Evolutionary conservation across 2,113 vertebrate genomes (phyloP).

Genomic region (Muntiacus muntjak): DNA sequence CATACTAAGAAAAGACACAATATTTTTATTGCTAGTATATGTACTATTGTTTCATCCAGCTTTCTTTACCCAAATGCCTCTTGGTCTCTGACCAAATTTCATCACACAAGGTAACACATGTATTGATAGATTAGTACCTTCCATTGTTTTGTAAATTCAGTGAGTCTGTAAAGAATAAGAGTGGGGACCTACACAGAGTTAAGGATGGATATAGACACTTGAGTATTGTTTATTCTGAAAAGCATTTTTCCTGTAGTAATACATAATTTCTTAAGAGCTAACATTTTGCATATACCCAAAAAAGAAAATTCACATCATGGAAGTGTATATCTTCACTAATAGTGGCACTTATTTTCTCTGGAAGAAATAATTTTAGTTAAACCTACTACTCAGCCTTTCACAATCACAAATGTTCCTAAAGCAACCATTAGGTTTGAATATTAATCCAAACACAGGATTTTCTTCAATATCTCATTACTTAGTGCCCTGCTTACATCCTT

Average conservation of each 20-base stretch:
- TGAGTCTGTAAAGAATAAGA: background rate
- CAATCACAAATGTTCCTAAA: background rate
- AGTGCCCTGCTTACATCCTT: background rate
- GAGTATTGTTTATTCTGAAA: background rate
- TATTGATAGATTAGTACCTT: background rate
- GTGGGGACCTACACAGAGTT: background rate
- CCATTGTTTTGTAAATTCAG: background rate
- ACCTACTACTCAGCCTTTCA: background rate
- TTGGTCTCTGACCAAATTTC: background rate
- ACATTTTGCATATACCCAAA: background rate
- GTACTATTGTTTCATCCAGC: background rate
- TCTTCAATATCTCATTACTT: background rate
- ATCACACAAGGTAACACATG: background rate
- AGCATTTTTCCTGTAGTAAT: background rate
- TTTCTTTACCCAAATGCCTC: background rate
- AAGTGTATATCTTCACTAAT: background rate
- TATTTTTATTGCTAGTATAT: background rate
- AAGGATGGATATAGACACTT: background rate
- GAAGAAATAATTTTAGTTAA: background rate
- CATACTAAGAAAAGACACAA: background rate
- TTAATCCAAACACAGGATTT: background rate
- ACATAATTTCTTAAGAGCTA: background rate
- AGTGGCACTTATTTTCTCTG: background rate
- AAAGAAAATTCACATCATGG: background rate
- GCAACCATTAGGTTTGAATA: background rate